These are phyloP conservation scores for Craterocephalus amniculus DNA, from an alignment of 2,797 vertebrate species.

Conservation along the genomic window DNA sequence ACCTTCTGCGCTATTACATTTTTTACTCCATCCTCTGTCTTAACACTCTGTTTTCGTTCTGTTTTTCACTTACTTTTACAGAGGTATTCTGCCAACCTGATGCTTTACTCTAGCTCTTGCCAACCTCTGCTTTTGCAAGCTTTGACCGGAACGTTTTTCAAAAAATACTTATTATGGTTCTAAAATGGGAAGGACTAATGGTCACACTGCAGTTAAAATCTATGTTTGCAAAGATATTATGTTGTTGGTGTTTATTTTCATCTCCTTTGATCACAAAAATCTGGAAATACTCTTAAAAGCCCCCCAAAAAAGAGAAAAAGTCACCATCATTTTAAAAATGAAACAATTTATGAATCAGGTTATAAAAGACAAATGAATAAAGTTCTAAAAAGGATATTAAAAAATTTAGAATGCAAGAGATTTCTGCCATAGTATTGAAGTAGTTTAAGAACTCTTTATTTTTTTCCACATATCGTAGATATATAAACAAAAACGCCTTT, in stretches of 20 bases:
- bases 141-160: slow-evolving; percentile 8
- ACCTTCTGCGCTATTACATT: slow-evolving; percentile 35
- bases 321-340: no score
- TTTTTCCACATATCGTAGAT: no score
- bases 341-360: no score
- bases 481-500: no score
- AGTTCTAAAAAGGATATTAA: no score
- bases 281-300: not conserved
- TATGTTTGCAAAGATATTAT: not conserved
- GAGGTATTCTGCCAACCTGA: slow-evolving; percentile 52
- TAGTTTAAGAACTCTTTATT: no score
- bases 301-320: not conserved
- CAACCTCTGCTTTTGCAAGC: not conserved
- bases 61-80: slow-evolving; percentile 38
- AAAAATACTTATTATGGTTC: not conserved
- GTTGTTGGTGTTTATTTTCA: not conserved
- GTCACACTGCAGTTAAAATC: not conserved
- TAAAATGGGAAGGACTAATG: not conserved
- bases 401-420: no score
- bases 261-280: not conserved
- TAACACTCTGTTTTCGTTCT: slow-evolving; percentile 34
- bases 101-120: slow-evolving; percentile 26
- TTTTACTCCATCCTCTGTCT: slow-evolving; percentile 50
- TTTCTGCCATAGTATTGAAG: no score
- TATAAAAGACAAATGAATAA: no score